Evolutionary conservation across 2,888 invertebrate species (phyloP).

Genomic region (Julus scanicus): DNA sequence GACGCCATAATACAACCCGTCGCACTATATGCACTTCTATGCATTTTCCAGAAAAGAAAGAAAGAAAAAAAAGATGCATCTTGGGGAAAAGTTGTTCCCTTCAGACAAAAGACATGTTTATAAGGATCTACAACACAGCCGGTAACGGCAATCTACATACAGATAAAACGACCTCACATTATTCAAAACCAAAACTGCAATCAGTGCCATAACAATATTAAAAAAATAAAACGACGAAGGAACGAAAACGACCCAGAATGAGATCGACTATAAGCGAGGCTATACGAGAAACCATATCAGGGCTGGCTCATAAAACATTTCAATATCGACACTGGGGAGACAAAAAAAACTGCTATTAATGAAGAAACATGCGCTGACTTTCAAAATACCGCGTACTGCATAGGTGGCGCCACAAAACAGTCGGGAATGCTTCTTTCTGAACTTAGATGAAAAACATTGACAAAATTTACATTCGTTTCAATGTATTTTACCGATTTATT

Average conservation of each 20-base stretch:
- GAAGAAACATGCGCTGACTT: slow-evolving; percentile 2
- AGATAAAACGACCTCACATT: slow-evolving; percentile 52
- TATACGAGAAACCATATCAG: not conserved
- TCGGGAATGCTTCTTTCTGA: too few species aligned
- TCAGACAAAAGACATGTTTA: slow-evolving; percentile 52
- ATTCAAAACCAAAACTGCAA: slow-evolving; percentile 46
- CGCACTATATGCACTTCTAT: slow-evolving; percentile 29
- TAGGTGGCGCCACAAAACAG: slow-evolving; percentile 26
- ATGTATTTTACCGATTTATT: too few species aligned
- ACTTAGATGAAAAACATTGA: too few species aligned
- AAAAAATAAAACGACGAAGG: slow-evolving; percentile 45
- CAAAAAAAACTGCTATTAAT: slow-evolving; percentile 17
- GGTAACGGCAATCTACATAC: slow-evolving; percentile 52
- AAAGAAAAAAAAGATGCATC: slow-evolving; percentile 19
- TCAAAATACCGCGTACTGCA: not conserved
- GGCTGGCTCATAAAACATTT: slow-evolving; percentile 22
- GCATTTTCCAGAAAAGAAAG: not conserved
- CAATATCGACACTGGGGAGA: not conserved
- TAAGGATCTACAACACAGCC: slow-evolving; percentile 52
- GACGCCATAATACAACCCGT: slow-evolving; percentile 44
- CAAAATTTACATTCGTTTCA: too few species aligned
- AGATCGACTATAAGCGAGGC: not conserved
- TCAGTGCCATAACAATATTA: slow-evolving; percentile 47
- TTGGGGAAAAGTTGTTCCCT: slow-evolving; percentile 50
- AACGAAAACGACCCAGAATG: slow-evolving; percentile 37